Conservation (phyloP, 2,113 vertebrate genomes). For the Ginglymostoma cirratum region DNA sequence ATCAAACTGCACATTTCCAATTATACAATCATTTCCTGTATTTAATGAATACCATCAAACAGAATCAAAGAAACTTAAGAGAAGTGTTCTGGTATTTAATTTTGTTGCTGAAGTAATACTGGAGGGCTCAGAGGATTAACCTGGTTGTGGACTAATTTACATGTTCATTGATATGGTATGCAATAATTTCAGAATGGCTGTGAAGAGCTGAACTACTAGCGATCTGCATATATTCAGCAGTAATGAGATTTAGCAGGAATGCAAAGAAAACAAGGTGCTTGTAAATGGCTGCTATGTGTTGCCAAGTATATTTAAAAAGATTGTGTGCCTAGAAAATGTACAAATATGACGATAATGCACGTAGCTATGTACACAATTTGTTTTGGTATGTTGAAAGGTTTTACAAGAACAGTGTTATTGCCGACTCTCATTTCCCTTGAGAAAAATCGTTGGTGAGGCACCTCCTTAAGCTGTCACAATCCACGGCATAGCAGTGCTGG, state of each 20-base stretch:
- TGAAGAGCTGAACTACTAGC: neutral
- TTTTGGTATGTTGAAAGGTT: neutral
- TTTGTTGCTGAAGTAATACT: neutral
- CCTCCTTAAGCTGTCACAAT: neutral
- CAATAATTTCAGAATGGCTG: neutral
- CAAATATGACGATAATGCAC: neutral
- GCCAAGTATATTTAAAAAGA: neutral
- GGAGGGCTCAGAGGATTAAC: neutral
- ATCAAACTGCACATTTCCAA: neutral
- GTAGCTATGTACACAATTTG: neutral
- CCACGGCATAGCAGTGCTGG: neutral
- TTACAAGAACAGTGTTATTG: neutral
- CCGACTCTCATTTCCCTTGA: neutral
- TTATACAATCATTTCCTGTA: neutral
- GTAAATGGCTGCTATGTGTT: neutral
- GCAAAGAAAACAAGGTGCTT: neutral
- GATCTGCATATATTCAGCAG: neutral
- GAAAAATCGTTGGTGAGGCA: no score
- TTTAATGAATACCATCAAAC: neutral
- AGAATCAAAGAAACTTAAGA: conserved; percentile 12
- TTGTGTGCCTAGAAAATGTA: no score
- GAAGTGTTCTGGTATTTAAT: neutral
- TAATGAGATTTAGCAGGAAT: conserved; percentile 9
- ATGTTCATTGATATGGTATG: neutral
- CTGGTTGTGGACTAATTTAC: neutral